Evolutionary conservation across 37 sponge, comb jelly and placozoan genomes (phyloP).

Genomic region (Mnemiopsis leidyi): DNA sequence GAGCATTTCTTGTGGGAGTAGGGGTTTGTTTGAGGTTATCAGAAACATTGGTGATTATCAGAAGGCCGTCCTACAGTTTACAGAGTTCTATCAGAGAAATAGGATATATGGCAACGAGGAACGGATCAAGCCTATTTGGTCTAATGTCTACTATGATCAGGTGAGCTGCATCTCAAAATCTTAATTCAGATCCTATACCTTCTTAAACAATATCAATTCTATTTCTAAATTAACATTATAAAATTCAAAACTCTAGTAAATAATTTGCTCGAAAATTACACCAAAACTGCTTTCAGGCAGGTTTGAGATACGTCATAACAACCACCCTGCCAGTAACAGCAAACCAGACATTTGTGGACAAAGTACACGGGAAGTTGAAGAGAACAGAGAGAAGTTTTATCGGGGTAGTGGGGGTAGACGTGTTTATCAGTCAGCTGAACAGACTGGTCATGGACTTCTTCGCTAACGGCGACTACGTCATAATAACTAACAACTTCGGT

Average conservation of each 20-base stretch:
- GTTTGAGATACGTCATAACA: not conserved
- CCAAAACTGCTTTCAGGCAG: constrained; percentile 14
- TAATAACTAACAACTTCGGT: constrained; percentile 7
- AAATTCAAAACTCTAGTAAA: no score
- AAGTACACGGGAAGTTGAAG: not conserved
- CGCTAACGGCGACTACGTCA: constrained; percentile 11
- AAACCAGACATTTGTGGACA: not conserved
- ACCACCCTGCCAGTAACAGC: constrained; percentile 14
- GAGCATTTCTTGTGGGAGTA: not conserved
- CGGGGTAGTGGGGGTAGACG: constrained; percentile 10
- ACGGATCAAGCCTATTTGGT: not conserved
- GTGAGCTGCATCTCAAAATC: no score
- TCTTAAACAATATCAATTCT: no score
- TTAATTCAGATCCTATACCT: no score
- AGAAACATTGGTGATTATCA: not conserved
- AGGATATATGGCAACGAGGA: not conserved
- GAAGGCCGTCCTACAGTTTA: constrained; percentile 10
- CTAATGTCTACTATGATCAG: constrained; percentile 15
- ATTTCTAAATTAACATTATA: no score
- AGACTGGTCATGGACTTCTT: constrained; percentile 7
- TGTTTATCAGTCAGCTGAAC: constrained; percentile 22
- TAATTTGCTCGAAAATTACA: no score
- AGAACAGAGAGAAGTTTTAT: not conserved
- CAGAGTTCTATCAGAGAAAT: not conserved
- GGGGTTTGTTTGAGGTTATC: not conserved